phyloP scores from a whole-genome alignment of 2,888 invertebrate species.

The Lamellibrachia satsuma region DNA sequence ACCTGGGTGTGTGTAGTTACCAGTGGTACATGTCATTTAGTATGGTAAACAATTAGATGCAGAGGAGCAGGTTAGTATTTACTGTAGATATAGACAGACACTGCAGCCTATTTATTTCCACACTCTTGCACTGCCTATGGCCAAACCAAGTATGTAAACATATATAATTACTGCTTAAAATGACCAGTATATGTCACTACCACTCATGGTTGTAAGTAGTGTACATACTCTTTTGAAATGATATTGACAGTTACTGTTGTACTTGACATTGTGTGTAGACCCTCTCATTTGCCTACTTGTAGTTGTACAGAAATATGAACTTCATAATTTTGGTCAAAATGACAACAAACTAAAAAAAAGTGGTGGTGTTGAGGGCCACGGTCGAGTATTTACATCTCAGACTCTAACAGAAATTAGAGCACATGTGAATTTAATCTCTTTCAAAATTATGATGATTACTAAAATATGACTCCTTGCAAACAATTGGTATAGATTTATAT shows the following conservation, averaged over 20 bases:
- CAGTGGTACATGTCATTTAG: not conserved
- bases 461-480: not conserved
- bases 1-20: not conserved
- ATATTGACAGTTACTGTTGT: not conserved
- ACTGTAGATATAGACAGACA: not conserved
- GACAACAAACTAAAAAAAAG: not conserved
- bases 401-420: no score
- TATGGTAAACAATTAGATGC: not conserved
- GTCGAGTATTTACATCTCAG: no score
- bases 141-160: not conserved
- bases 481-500: not conserved
- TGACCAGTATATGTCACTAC: not conserved
- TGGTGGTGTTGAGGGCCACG: no score
- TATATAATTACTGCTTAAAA: not conserved
- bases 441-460: no score
- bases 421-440: no score
- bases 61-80: not conserved
- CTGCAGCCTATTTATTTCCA: slow-evolving; percentile 12
- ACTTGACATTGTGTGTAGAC: not conserved
- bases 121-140: not conserved
- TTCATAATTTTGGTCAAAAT: not conserved
- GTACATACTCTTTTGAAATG: not conserved
- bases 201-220: not conserved
- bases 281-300: not conserved
- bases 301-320: not conserved